Evolutionary conservation across 2,797 vertebrate genomes (phyloP).

Genomic region (Oreochromis grahami): DNA sequence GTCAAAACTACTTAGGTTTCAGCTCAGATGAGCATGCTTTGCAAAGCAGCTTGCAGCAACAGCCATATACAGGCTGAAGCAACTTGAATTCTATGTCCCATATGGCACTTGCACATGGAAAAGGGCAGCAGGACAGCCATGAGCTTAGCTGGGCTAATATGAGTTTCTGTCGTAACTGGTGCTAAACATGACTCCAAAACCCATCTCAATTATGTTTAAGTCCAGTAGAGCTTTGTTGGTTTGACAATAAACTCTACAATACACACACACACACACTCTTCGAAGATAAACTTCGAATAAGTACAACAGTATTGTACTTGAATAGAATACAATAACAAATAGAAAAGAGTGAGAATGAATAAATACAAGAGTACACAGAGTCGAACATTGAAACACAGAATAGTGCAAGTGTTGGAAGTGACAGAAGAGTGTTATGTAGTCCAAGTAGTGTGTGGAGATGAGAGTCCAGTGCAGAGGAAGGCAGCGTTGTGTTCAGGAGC

Average conservation of each 20-base stretch:
- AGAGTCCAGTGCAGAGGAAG: too few relatives aligned
- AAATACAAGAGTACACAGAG: too few relatives aligned
- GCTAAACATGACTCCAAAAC: neutral
- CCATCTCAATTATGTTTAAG: neutral
- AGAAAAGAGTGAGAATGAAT: too few relatives aligned
- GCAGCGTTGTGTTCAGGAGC: too few relatives aligned
- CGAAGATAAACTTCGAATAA: too few relatives aligned
- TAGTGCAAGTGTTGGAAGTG: too few relatives aligned
- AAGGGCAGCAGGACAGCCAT: neutral
- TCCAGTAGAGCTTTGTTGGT: neutral
- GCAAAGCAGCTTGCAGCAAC: neutral
- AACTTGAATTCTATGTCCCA: neutral
- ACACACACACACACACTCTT: too few relatives aligned
- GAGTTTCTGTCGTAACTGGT: neutral
- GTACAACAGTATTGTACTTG: too few relatives aligned
- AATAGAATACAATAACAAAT: too few relatives aligned
- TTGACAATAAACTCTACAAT: neutral
- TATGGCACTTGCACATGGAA: neutral
- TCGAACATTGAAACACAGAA: too few relatives aligned
- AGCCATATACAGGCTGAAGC: neutral
- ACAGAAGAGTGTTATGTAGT: too few relatives aligned
- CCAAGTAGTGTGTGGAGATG: too few relatives aligned
- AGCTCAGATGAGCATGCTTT: neutral
- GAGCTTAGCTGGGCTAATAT: neutral
- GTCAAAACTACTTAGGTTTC: neutral